Percentiles rank a stretch among this genome's conserved stretches.
phyloP scores from a whole-genome alignment of 2,888 invertebrate genomes.

The Hypena proboscidalis region DNA sequence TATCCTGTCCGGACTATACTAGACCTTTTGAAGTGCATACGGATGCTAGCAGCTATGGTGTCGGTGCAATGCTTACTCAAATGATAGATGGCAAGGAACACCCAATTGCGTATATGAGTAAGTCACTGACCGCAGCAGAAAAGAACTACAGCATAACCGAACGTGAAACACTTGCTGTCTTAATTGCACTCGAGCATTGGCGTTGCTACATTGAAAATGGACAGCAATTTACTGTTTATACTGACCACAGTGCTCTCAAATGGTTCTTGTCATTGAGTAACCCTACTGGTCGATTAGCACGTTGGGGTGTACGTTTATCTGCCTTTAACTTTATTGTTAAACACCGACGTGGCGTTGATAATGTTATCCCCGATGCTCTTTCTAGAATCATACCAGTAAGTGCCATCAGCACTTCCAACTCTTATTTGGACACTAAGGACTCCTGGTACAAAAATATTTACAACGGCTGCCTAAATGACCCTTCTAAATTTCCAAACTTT shows the following conservation, averaged over 20 bases:
- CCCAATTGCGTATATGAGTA: too few species aligned
- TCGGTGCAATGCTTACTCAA: slow-evolving; percentile 31
- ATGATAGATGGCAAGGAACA: slow-evolving; percentile 29
- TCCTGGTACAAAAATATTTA: slow-evolving; percentile 5
- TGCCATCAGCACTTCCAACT: slow-evolving; percentile 2
- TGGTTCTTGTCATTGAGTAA: too few species aligned
- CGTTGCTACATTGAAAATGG: too few species aligned
- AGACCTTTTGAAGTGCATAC: too few species aligned
- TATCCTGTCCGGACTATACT: slow-evolving; percentile 34
- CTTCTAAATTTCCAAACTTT: slow-evolving; percentile 1
- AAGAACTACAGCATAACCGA: not conserved
- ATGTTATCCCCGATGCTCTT: not conserved
- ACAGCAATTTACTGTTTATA: too few species aligned
- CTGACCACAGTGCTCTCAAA: too few species aligned
- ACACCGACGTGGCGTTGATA: too few species aligned
- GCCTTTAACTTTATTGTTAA: too few species aligned
- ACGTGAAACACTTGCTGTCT: not conserved
- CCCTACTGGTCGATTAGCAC: too few species aligned
- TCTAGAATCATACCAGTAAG: not conserved
- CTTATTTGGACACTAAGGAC: not conserved
- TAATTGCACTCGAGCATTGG: not conserved
- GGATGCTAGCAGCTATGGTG: too few species aligned
- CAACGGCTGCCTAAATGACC: slow-evolving; percentile 1
- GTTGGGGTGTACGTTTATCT: too few species aligned
- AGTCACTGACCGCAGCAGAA: not conserved